Percentiles rank a stretch among this genome's conserved stretches.
Conservation (phyloP, 2,888 invertebrate genomes). For the Sisyra nigra region DNA sequence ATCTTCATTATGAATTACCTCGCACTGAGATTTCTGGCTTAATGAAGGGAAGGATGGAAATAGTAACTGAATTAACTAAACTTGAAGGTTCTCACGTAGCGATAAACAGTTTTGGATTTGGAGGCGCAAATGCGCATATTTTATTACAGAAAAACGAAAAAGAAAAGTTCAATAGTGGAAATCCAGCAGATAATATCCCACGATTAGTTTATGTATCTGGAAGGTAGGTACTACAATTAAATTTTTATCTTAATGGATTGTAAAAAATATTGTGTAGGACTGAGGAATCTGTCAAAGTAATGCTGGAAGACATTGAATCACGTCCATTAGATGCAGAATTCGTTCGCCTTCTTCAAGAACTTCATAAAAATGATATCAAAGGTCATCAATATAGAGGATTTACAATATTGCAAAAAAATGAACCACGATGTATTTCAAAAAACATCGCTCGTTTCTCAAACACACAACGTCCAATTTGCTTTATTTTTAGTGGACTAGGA, state of each 20-base stretch:
- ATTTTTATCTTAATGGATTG: too few relatives aligned
- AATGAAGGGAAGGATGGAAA: conserved; percentile 38
- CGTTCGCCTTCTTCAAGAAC: conserved; percentile 38
- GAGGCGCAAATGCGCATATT: conserved; percentile 12
- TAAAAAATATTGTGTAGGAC: conserved; percentile 36
- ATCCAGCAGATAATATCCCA: conserved; percentile 4
- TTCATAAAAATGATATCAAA: conserved; percentile 28
- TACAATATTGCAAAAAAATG: conserved; percentile 34
- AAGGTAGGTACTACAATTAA: conserved; percentile 1
- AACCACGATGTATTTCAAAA: conserved; percentile 8
- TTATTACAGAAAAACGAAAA: conserved; percentile 10
- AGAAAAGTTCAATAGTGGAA: conserved; percentile 6
- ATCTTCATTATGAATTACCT: conserved; percentile 54
- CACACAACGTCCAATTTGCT: conserved; percentile 36
- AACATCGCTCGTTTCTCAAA: background rate
- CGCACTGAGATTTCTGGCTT: conserved; percentile 39
- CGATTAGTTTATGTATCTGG: conserved; percentile 1
- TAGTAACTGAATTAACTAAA: conserved; percentile 47
- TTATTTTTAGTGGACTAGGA: conserved; percentile 60
- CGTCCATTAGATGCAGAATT: conserved; percentile 43
- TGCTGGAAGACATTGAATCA: conserved; percentile 42
- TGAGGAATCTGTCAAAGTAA: conserved; percentile 46
- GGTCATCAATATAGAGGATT: conserved; percentile 66
- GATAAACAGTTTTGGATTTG: conserved; percentile 12
- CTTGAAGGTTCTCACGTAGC: conserved; percentile 41